Percentiles rank a stretch among this genome's conserved stretches.
Evolutionary conservation across 2,888 invertebrate genomes (phyloP).

Genomic region (Helleia helle): DNA sequence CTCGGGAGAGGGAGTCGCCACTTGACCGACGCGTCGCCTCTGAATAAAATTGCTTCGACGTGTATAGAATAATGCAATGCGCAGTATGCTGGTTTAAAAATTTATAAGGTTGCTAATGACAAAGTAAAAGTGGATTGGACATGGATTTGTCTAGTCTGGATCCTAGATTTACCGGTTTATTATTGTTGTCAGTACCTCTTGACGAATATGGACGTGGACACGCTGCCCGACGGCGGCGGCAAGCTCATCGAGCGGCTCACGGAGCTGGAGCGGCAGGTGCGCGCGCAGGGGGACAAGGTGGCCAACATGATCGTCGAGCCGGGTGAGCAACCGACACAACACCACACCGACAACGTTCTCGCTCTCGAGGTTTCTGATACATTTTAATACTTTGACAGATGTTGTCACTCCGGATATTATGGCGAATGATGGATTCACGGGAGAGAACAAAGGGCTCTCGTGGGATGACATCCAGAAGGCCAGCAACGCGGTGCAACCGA

Average conservation of each 20-base stretch:
- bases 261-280: constrained; percentile 52
- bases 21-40: no score
- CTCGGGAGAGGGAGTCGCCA: no score
- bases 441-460: constrained; percentile 32
- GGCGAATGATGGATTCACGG: constrained; percentile 38
- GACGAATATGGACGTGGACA: constrained; percentile 47
- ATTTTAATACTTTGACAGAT: constrained; percentile 31
- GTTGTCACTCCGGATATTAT: constrained; percentile 35
- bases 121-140: no score
- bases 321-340: constrained; percentile 29
- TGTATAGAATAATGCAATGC: no score
- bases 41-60: no score
- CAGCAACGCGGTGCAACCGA: constrained; percentile 68
- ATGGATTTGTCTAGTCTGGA: no score
- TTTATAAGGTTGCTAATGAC: no score
- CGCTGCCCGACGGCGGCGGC: constrained; percentile 78
- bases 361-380: no score
- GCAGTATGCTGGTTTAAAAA: no score
- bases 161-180: no score
- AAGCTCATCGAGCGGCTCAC: constrained; percentile 66
- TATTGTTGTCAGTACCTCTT: constrained; percentile 50
- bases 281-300: constrained; percentile 59
- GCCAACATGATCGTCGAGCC: constrained; percentile 61
- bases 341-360: no score
- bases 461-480: constrained; percentile 73